phyloP scores from a whole-genome alignment of 2,113 vertebrate genomes.

The Echinops telfairi region DNA sequence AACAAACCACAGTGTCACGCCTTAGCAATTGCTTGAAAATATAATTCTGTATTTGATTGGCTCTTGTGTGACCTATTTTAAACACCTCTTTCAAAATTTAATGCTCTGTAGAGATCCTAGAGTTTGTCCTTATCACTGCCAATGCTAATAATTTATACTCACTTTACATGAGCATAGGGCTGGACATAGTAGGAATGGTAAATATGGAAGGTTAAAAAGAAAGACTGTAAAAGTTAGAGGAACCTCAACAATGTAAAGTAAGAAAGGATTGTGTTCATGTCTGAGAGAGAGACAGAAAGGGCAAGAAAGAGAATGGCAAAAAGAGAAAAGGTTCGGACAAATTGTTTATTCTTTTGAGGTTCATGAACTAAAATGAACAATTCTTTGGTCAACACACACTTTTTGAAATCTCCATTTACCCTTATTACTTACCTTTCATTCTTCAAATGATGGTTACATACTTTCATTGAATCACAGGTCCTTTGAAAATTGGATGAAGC shows the following conservation, averaged over 20 bases:
- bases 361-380: not conserved
- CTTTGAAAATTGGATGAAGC: no score
- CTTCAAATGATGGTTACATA: no score
- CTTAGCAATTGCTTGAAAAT: conserved; percentile 6
- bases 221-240: not conserved
- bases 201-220: not conserved
- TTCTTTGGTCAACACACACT: no score
- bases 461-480: no score
- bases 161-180: not conserved
- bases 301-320: not conserved
- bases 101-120: not conserved
- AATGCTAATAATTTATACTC: conserved; percentile 63
- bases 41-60: conserved; percentile 3
- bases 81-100: conserved; percentile 57
- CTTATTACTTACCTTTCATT: no score
- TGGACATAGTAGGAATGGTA: not conserved
- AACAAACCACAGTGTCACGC: not conserved
- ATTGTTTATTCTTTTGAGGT: not conserved
- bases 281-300: not conserved
- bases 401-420: no score
- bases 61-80: conserved; percentile 42
- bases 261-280: not conserved
- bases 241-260: not conserved
- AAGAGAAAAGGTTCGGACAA: accelerated
- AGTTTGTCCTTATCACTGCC: conserved; percentile 41